Percentiles rank a stretch among this genome's conserved stretches.
These are phyloP conservation scores for Agrenia bidenticulata DNA, from an alignment of 2,888 invertebrate genomes.

Conservation along the genomic window DNA sequence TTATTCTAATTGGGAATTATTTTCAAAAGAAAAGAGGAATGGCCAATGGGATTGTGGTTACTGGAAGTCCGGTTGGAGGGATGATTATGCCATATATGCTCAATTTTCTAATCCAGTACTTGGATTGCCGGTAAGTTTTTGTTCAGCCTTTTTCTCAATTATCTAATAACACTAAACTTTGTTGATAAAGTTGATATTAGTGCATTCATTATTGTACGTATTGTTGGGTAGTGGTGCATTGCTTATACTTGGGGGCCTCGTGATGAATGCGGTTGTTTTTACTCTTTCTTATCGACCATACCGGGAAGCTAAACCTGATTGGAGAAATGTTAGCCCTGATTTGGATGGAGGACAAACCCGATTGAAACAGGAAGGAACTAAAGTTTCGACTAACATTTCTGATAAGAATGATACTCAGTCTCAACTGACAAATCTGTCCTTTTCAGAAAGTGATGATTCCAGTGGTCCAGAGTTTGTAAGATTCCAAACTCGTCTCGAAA, in stretches of 20 bases:
- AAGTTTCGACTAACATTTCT: not conserved
- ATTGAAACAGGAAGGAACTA: not conserved
- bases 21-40: slow-evolving; percentile 32
- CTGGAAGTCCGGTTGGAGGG: slow-evolving; percentile 40
- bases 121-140: slow-evolving; percentile 9
- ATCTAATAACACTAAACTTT: not conserved
- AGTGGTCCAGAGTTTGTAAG: slow-evolving; percentile 19
- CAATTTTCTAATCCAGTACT: slow-evolving; percentile 11
- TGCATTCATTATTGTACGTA: not conserved
- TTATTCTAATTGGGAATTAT: slow-evolving; percentile 34
- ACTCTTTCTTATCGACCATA: slow-evolving; percentile 22
- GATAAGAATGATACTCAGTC: not conserved
- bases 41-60: slow-evolving; percentile 36
- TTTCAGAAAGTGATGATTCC: slow-evolving; percentile 13
- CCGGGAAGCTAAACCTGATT: not conserved
- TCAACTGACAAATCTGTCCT: not conserved
- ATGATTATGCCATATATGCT: slow-evolving; percentile 36
- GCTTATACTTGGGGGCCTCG: slow-evolving; percentile 31
- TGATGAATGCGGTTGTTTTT: slow-evolving; percentile 32
- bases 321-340: too few relatives aligned
- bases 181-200: not conserved
- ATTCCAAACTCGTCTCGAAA: not conserved
- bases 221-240: slow-evolving; percentile 30
- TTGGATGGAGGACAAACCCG: not conserved
- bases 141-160: not conserved